These are phyloP conservation scores for Diaperis boleti DNA, from an alignment of 2,888 invertebrate genomes.

Conservation along the genomic window DNA sequence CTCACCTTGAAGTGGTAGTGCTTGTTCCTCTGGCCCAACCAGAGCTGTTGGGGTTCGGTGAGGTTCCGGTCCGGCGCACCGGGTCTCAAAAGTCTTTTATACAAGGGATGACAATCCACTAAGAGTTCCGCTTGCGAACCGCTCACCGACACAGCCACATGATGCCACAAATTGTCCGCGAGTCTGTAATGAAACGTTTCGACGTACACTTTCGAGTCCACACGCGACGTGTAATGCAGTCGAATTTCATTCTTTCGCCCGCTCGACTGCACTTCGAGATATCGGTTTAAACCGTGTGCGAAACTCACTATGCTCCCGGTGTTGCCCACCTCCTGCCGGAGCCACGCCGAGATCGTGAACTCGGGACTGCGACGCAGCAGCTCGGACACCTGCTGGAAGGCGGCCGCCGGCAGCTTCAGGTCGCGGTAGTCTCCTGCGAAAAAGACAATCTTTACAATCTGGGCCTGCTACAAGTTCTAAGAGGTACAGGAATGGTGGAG, in stretches of 20 bases:
- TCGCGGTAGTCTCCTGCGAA: constrained; percentile 78
- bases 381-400: constrained; percentile 77
- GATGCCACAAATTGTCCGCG: constrained; percentile 91
- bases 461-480: too few relatives aligned
- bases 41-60: constrained; percentile 80
- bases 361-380: constrained; percentile 79
- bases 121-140: constrained; percentile 86
- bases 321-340: constrained; percentile 85
- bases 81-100: constrained; percentile 80
- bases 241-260: constrained; percentile 89
- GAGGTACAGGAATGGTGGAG: too few relatives aligned
- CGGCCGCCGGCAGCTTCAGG: constrained; percentile 77
- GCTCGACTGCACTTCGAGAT: constrained; percentile 89
- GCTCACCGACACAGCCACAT: constrained; percentile 85
- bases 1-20: constrained; percentile 90
- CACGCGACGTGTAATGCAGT: constrained; percentile 82
- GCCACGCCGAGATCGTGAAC: constrained; percentile 83
- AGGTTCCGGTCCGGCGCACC: constrained; percentile 82
- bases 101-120: constrained; percentile 88
- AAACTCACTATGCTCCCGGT: constrained; percentile 87
- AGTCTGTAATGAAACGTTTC: constrained; percentile 90
- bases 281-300: constrained; percentile 83
- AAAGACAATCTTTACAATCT: constrained; percentile 39
- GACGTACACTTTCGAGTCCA: constrained; percentile 76
- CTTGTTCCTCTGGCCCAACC: constrained; percentile 90